A percentile compares a stretch with the other conserved stretches of the same genome.
phyloP scores from a whole-genome alignment of 2,113 vertebrate genomes.

The Neopipo cinnamomea region DNA sequence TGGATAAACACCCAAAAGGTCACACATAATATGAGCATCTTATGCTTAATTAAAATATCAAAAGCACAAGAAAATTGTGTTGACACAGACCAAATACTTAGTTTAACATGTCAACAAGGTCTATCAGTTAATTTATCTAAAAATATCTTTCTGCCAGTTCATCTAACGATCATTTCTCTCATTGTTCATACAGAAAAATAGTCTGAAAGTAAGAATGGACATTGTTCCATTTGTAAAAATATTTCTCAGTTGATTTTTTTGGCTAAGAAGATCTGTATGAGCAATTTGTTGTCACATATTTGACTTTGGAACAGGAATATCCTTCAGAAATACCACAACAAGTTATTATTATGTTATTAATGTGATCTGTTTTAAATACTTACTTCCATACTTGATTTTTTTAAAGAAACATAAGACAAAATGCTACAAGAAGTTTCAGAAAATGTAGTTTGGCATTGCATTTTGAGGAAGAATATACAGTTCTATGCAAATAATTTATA shows the following conservation, averaged over 20 bases:
- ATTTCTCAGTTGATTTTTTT: neutral
- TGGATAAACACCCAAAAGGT: slow-evolving; percentile 4
- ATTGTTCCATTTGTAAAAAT: neutral
- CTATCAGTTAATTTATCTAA: neutral
- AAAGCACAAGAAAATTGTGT: neutral
- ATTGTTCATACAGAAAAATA: neutral
- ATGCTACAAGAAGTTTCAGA: fast-evolving
- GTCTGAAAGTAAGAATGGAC: neutral
- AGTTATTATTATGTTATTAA: neutral
- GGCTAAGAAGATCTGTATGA: neutral
- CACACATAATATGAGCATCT: neutral
- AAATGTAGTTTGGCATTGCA: neutral
- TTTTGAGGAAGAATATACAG: neutral
- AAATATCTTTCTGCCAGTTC: neutral
- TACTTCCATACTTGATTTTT: neutral
- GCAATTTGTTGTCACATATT: neutral
- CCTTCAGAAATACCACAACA: neutral
- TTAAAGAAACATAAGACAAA: neutral
- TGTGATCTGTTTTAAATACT: neutral
- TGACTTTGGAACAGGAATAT: neutral
- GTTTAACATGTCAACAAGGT: neutral
- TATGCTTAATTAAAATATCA: neutral
- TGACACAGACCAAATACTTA: neutral
- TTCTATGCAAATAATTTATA: neutral
- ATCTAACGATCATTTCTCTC: neutral